Evolutionary conservation across 2,797 vertebrate genomes (phyloP).

Genomic region (Champsocephalus gunnari): DNA sequence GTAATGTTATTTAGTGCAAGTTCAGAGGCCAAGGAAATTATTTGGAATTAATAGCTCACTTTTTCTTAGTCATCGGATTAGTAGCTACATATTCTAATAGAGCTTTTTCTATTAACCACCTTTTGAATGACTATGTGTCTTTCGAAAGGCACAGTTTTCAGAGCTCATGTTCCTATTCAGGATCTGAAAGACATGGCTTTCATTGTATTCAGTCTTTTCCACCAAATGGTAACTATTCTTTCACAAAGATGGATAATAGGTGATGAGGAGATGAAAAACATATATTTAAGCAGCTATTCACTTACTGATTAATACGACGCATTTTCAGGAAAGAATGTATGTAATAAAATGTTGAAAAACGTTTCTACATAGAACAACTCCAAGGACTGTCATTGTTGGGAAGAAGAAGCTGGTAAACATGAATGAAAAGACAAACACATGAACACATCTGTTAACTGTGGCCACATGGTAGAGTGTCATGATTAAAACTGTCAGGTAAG

Average conservation of each 20-base stretch:
- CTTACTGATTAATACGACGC: conserved; percentile 19
- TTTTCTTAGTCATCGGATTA: conserved; percentile 5
- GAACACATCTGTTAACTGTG: conserved; percentile 40
- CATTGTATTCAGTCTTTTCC: conserved; percentile 21
- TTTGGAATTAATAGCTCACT: conserved; percentile 48
- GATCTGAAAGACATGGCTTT: conserved; percentile 31
- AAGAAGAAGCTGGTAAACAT: conserved; percentile 38
- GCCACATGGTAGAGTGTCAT: conserved; percentile 42
- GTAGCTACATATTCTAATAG: neutral
- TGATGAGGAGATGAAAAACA: conserved; percentile 15
- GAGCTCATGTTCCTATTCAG: conserved; percentile 27
- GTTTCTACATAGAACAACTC: conserved; percentile 14
- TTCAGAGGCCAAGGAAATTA: conserved; percentile 76
- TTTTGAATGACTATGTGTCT: conserved; percentile 27
- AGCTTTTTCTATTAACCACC: conserved; percentile 19
- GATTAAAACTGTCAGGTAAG: conserved; percentile 62
- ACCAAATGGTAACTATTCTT: conserved; percentile 10
- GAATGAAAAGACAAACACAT: conserved; percentile 33
- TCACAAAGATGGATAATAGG: conserved; percentile 5
- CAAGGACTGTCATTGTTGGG: conserved; percentile 16
- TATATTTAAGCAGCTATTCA: conserved; percentile 44
- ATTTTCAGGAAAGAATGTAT: conserved; percentile 32
- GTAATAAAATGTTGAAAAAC: conserved; percentile 24
- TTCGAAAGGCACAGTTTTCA: conserved; percentile 5
- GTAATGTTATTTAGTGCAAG: conserved; percentile 66